Evolutionary conservation across 2,888 invertebrate genomes (phyloP).

Genomic region (Macrostomum cliftonense): DNA sequence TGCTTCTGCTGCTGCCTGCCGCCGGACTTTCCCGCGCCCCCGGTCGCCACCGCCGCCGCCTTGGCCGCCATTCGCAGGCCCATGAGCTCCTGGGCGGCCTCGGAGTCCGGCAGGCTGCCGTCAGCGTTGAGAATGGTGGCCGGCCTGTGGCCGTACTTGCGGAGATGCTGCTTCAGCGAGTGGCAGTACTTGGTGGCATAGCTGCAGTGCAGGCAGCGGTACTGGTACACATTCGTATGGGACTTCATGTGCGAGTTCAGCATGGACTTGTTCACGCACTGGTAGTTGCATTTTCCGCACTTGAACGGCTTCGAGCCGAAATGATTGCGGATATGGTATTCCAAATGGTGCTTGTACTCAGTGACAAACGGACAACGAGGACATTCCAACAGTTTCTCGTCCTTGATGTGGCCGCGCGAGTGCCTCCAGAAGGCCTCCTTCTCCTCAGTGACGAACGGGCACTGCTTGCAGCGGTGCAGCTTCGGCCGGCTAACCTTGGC

Average conservation of each 20-base stretch:
- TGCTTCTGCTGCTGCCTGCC: neutral
- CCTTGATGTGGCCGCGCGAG: constrained; percentile 65
- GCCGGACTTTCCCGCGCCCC: too few species aligned
- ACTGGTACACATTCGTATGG: constrained; percentile 85
- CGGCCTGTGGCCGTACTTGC: constrained; percentile 71
- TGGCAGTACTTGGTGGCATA: constrained; percentile 77
- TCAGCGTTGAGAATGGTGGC: constrained; percentile 59
- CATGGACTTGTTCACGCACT: constrained; percentile 55
- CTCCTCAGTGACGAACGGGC: constrained; percentile 31
- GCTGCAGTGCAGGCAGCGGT: constrained; percentile 65
- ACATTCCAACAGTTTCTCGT: constrained; percentile 72
- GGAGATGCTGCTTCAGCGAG: constrained; percentile 75
- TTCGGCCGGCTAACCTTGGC: constrained; percentile 42
- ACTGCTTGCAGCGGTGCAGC: constrained; percentile 76
- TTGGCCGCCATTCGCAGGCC: neutral
- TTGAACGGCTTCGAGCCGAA: constrained; percentile 82
- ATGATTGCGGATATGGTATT: constrained; percentile 85
- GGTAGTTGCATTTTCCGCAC: constrained; percentile 56
- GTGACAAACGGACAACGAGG: constrained; percentile 87
- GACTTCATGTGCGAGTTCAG: constrained; percentile 89
- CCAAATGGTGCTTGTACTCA: constrained; percentile 91
- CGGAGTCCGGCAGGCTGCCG: constrained; percentile 6
- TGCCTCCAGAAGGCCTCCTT: constrained; percentile 75
- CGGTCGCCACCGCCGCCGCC: neutral
- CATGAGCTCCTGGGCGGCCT: constrained; percentile 3